Conservation (phyloP, 1,140 invertebrate genomes). For the Cherax destructor region DNA sequence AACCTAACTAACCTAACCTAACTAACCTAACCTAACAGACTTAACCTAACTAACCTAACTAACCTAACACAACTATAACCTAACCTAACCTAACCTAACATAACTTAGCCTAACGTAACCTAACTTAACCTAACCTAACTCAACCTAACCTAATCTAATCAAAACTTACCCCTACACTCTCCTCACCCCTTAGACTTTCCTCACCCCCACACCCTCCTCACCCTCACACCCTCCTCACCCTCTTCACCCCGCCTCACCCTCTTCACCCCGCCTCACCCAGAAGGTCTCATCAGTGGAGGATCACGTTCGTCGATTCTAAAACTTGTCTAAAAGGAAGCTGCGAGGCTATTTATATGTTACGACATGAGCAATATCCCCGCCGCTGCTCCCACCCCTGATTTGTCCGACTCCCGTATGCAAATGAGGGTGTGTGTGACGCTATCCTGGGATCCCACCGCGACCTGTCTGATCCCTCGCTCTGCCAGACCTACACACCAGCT, state of each 20-base stretch:
- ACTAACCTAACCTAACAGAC: too few relatives aligned
- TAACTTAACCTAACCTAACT: too few relatives aligned
- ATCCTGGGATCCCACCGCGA: conserved; percentile 26
- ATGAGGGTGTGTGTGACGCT: neutral
- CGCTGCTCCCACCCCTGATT: conserved; percentile 17
- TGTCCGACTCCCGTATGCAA: conserved; percentile 30
- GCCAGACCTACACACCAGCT: neutral
- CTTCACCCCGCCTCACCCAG: neutral
- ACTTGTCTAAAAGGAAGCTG: neutral
- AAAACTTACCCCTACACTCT: neutral
- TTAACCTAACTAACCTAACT: too few relatives aligned
- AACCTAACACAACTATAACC: too few relatives aligned
- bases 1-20: too few relatives aligned
- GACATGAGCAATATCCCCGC: conserved; percentile 28
- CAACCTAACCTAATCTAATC: too few relatives aligned
- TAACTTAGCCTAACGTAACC: too few relatives aligned
- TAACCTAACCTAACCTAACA: too few relatives aligned
- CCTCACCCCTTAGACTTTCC: neutral
- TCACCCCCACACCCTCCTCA: neutral
- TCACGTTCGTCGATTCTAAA: neutral
- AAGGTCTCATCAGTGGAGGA: neutral
- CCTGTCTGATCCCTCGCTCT: conserved; percentile 13
- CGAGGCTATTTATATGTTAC: conserved; percentile 28
- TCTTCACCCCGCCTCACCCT: neutral
- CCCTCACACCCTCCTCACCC: neutral